phyloP scores from a whole-genome alignment of 1,140 invertebrate genomes.

The Hycleus cichorii region DNA sequence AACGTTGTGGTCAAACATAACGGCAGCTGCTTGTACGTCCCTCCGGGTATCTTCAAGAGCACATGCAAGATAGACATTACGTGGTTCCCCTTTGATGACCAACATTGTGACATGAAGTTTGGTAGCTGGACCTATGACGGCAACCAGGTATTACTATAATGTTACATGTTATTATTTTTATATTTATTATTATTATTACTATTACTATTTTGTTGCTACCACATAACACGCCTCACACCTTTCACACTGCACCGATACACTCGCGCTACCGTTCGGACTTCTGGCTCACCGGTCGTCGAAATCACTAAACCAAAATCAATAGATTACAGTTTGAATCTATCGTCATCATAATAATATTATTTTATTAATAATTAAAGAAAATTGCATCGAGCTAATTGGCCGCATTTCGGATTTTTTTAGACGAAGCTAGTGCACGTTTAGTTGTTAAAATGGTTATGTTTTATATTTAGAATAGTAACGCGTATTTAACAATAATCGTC shows the following conservation, averaged over 20 bases:
- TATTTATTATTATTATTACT: neutral
- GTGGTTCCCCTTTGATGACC: constrained; percentile 98
- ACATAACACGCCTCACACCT: constrained; percentile 17
- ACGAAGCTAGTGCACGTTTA: constrained; percentile 24
- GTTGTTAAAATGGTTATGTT: constrained; percentile 23
- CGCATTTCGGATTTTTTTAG: constrained; percentile 14
- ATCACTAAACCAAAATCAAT: neutral
- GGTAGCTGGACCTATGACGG: constrained; percentile 94
- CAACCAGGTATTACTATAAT: constrained; percentile 65
- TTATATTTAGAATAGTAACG: constrained; percentile 16
- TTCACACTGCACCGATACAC: constrained; percentile 19
- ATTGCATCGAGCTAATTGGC: constrained; percentile 7
- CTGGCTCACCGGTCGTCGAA: constrained; percentile 9
- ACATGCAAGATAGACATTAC: constrained; percentile 99
- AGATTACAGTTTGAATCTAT: neutral
- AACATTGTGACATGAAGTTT: constrained; percentile 94
- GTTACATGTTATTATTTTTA: constrained; percentile 24
- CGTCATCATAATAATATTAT: neutral
- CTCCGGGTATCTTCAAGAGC: constrained; percentile 97
- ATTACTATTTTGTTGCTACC: constrained; percentile 21
- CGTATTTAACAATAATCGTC: neutral
- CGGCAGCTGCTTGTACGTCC: constrained; percentile 93
- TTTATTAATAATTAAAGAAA: neutral
- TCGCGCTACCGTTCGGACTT: constrained; percentile 9
- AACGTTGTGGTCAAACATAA: constrained; percentile 94